A percentile compares a stretch with the other conserved stretches of the same genome.
These are phyloP conservation scores for Caenorhabditis sp. DNA, from an alignment of 2,888 invertebrate species.

Conservation along the genomic window DNA sequence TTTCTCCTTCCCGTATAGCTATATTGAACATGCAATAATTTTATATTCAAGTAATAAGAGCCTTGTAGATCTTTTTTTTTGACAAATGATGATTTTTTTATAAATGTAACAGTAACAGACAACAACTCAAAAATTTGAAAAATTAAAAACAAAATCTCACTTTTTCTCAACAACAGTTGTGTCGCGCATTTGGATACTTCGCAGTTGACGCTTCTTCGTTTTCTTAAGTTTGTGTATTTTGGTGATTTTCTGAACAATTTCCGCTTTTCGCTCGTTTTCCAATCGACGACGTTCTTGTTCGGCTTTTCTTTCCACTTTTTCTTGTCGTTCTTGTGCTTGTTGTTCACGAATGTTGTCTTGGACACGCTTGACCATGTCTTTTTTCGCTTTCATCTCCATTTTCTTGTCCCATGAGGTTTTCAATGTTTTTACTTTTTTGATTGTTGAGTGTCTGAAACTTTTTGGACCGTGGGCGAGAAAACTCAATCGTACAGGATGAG, in stretches of 20 bases:
- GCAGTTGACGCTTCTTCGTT: conserved; percentile 64
- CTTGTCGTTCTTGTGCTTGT: conserved; percentile 36
- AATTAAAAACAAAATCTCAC: conserved; percentile 4
- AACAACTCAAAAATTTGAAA: background rate
- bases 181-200: conserved; percentile 64
- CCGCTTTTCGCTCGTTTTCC: conserved; percentile 63
- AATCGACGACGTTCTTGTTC: conserved; percentile 63
- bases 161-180: conserved; percentile 33
- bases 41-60: background rate
- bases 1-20: background rate
- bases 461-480: no score
- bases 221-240: conserved; percentile 65
- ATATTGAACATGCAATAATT: background rate
- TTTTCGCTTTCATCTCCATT: conserved; percentile 55
- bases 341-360: conserved; percentile 45
- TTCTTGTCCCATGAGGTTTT: conserved; percentile 61
- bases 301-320: conserved; percentile 50
- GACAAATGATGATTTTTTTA: background rate
- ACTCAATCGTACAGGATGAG: no score
- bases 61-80: background rate
- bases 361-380: conserved; percentile 48
- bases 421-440: conserved; percentile 55
- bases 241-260: conserved; percentile 65
- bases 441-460: conserved; percentile 44
- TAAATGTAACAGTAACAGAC: conserved; percentile 1